Base-by-base conservation (phyloP, 2,797 vertebrate genomes). In the Spinibarbus caldwelli region DNA sequence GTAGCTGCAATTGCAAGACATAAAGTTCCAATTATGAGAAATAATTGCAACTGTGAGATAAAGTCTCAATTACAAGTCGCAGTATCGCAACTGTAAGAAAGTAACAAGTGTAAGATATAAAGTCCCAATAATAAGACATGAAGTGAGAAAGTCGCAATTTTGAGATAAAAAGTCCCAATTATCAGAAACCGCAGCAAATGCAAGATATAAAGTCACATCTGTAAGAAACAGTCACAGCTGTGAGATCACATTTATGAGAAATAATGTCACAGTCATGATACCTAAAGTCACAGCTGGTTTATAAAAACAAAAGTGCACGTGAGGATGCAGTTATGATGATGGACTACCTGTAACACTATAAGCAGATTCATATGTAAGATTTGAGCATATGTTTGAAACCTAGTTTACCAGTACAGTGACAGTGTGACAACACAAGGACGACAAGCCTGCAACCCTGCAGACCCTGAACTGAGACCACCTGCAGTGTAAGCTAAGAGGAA, bases 401-500 rank as follows among this genome's bases (percentile, higher is more conserved):
- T 21, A 21, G 21, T 38, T 70, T 19, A 15, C 4, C 17, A 57
- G 34, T 38, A 14, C 72, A 75, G 34, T 6, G 38, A 15, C 23
- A 72, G 52, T 19, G 4, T 3, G 31, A 59, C 52, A 38, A 41
- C 75, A 78, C 75, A 19, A 54, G 52, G 70, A 82, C 21, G 19
- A 62, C 52, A 14, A 52, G 41, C 52, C 23, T 78, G 17, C 52
- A 31, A 81, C 57, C 59, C 71, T 11, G 47, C 52, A 45, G n/a
- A 70, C 26, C 62, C 79, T 86, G 71, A 86, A 78, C 64, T 82
- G 23, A 70, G 79, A 75, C 52, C 79, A 75, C 64, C 70, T 75
- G 54, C 54, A 36, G 54, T 6, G 62, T 73, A 45, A 54, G 26
- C 64, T 71, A 47, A 70, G 73, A 26, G 14, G 21, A 76, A 84